phyloP scores from a whole-genome alignment of 1,140 invertebrate genomes.

The Papilio dardanus region DNA sequence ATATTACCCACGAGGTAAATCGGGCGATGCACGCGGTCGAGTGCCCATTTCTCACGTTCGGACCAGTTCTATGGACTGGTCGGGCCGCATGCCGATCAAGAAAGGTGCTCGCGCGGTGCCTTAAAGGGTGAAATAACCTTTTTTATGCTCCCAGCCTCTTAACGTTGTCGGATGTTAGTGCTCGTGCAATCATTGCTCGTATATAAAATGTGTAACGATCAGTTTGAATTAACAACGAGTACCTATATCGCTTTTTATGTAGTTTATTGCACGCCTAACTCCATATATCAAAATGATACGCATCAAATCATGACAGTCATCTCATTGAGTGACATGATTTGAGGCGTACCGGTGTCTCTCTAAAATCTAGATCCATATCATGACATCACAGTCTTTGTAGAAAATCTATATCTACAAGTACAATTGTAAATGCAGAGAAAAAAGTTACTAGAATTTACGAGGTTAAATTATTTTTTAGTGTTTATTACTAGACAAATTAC shows the following conservation, averaged over 20 bases:
- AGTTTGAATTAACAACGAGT: not conserved
- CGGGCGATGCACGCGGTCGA: constrained; percentile 60
- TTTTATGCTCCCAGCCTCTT: constrained; percentile 62
- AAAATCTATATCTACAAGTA: not conserved
- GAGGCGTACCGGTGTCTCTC: not conserved
- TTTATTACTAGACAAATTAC: not conserved
- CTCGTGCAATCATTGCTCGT: constrained; percentile 48
- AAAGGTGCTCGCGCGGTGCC: constrained; percentile 72
- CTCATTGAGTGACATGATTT: not conserved
- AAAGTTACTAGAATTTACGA: not conserved
- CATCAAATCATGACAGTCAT: not conserved
- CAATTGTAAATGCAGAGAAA: not conserved
- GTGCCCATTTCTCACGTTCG: constrained; percentile 75
- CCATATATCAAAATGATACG: not conserved
- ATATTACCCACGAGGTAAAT: constrained; percentile 61
- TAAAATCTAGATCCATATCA: not conserved
- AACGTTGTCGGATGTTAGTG: constrained; percentile 62
- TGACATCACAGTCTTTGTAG: not conserved
- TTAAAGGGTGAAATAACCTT: constrained; percentile 70
- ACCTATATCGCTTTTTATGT: not conserved
- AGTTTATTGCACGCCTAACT: not conserved
- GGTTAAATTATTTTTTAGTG: not conserved
- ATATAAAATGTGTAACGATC: constrained; percentile 40
- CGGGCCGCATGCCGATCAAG: constrained; percentile 71
- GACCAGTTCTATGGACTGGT: constrained; percentile 68